Evolutionary conservation across 1,140 invertebrate genomes (phyloP).

Genomic region (Rhagoletis zephyria): DNA sequence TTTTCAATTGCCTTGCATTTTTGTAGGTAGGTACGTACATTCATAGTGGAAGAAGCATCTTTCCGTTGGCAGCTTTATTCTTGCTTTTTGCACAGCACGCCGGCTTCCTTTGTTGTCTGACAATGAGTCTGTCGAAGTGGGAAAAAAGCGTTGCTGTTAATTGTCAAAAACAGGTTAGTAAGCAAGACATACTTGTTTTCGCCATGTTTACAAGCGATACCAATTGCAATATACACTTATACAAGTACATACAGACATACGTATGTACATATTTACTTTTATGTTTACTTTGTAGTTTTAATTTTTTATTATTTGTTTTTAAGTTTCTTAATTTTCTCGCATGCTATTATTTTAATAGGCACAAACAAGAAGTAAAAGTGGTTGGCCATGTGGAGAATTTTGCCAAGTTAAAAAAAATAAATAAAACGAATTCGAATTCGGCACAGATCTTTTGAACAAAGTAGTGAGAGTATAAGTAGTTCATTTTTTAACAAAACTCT

Average conservation of each 20-base stretch:
- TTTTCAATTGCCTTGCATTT: not conserved
- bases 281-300: not conserved
- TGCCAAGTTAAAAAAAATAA: not conserved
- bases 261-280: not conserved
- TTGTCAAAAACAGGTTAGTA: slow-evolving; percentile 37
- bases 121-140: not conserved
- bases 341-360: not conserved
- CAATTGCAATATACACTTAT: not conserved
- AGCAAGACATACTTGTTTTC: not conserved
- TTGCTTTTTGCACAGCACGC: not conserved
- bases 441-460: too few relatives aligned
- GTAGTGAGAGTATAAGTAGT: too few relatives aligned
- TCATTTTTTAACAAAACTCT: too few relatives aligned
- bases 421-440: too few relatives aligned
- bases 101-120: not conserved
- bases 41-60: not conserved
- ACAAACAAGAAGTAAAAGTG: slow-evolving; percentile 30
- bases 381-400: not conserved
- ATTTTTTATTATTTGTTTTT: slow-evolving; percentile 18
- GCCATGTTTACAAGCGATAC: slow-evolving; percentile 13
- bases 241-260: not conserved
- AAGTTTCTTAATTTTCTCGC: slow-evolving; percentile 19
- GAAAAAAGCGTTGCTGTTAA: slow-evolving; percentile 37
- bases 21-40: not conserved
- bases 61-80: not conserved